Conservation (phyloP, 2,113 vertebrate genomes). For the Ahaetulla prasina region DNA sequence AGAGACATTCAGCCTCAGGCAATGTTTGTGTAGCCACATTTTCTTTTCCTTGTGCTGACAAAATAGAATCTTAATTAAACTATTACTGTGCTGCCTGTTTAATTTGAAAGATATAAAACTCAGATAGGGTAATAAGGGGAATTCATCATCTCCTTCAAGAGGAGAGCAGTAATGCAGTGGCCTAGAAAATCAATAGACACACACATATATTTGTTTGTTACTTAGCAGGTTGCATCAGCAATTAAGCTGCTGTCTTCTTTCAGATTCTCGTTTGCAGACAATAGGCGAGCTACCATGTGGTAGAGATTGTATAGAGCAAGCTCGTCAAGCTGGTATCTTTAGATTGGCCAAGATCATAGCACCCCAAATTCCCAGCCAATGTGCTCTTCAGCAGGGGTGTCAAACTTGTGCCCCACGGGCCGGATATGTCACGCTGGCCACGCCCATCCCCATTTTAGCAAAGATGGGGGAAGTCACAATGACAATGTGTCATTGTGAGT, state of each 20-base stretch:
- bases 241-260: background rate
- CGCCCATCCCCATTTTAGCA: no score
- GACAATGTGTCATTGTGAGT: no score
- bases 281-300: background rate
- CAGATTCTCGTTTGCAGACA: background rate
- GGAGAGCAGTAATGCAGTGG: constrained; percentile 1
- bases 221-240: constrained; percentile 12
- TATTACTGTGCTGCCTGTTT: constrained; percentile 38
- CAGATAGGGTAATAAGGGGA: constrained; percentile 49
- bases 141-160: constrained; percentile 45
- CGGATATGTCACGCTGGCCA: no score
- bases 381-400: no score
- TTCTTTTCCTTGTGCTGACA: constrained; percentile 14
- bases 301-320: background rate
- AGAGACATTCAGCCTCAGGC: background rate
- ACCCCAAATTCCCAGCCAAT: background rate
- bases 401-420: no score
- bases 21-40: background rate
- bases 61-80: constrained; percentile 63
- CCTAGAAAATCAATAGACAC: constrained; percentile 43
- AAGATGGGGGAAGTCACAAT: no score
- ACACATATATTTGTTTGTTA: constrained; percentile 8
- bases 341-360: background rate
- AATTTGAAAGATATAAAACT: constrained; percentile 55
- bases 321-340: background rate